phyloP scores from a whole-genome alignment of 1,140 invertebrate species.

The Steinernema khuongi region DNA sequence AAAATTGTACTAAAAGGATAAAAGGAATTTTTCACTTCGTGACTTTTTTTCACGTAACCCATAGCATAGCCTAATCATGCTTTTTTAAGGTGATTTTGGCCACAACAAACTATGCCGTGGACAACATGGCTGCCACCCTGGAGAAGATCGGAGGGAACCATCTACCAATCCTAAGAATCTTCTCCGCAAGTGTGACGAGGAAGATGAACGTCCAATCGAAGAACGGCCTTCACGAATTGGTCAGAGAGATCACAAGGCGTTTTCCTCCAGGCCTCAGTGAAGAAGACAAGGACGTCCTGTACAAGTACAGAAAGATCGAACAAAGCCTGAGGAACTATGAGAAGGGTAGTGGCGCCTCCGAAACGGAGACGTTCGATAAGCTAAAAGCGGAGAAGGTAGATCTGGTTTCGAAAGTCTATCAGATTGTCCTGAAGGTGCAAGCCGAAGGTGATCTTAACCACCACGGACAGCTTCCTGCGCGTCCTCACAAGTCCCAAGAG shows the following conservation, averaged over 20 bases:
- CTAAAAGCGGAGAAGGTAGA: background rate
- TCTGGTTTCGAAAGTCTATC: background rate
- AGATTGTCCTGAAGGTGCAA: background rate
- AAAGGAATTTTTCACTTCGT: too few relatives aligned
- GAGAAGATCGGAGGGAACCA: background rate
- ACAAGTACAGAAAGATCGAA: background rate
- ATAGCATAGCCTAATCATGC: too few relatives aligned
- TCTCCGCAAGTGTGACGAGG: background rate
- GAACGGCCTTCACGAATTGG: background rate
- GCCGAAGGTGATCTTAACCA: background rate
- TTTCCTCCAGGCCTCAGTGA: background rate
- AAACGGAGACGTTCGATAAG: background rate
- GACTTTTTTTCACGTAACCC: too few relatives aligned
- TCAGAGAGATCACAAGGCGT: background rate
- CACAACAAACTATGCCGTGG: background rate
- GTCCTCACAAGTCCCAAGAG: too few relatives aligned
- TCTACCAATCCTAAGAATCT: background rate
- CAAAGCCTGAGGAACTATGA: background rate
- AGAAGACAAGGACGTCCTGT: background rate
- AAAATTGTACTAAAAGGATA: too few relatives aligned
- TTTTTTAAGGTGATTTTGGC: too few relatives aligned
- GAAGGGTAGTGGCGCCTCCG: background rate
- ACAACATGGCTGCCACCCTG: background rate
- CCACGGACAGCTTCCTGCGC: background rate
- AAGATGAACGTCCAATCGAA: background rate